Base-by-base conservation (phyloP, 2,797 vertebrate species). In the Heliangelus exortis region DNA sequence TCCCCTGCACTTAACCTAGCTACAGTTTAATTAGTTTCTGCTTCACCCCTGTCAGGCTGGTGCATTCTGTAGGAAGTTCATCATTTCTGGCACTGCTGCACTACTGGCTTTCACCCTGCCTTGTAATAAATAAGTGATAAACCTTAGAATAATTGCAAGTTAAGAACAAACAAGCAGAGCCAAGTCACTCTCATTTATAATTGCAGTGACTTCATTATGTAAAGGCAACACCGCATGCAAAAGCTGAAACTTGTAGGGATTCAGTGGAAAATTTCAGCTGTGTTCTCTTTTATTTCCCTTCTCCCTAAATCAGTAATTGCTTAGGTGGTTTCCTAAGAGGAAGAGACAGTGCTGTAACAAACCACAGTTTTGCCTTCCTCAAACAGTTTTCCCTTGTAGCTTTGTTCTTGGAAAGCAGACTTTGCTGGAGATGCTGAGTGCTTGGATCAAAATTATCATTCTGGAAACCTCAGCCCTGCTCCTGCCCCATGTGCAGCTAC, bases 121-220 rank as follows among this genome's bases (percentile, higher is more conserved):
- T 59, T 77, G 75, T 81, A 96, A 90, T 88, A 95, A 94, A 92
- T 65, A 73, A 96, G 95, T 84, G 92, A 96, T 95, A 91, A 96
- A 97, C 95, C 84, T 84, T 63, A 67, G 79, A 90, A 94, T 96
- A 91, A 93, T 93, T 93, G 95, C 80, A 65, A 93, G 85, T 91
- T 93, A 73, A 93, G 93, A 94, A 84, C 77, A 94, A 95, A 84
- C 45, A 90, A 80, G 89, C 0, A 0, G 85, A 94, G 96, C 94
- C 95, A 96, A 96, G 84, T 93, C 93, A 92, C 95, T 96, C 91
- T 91, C 91, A 31, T 76, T 92, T 95, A 76, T 94, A 92, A 96
- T 91, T 94, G 93, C 91, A 79, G 33, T 47, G 95, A 96, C 87
- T 96, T 96, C 93, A 94, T 93, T 92, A 96, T 84, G 74, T 76